Evolutionary conservation across 1,140 invertebrate genomes (phyloP).

Genomic region (Arctopsyche grandis): DNA sequence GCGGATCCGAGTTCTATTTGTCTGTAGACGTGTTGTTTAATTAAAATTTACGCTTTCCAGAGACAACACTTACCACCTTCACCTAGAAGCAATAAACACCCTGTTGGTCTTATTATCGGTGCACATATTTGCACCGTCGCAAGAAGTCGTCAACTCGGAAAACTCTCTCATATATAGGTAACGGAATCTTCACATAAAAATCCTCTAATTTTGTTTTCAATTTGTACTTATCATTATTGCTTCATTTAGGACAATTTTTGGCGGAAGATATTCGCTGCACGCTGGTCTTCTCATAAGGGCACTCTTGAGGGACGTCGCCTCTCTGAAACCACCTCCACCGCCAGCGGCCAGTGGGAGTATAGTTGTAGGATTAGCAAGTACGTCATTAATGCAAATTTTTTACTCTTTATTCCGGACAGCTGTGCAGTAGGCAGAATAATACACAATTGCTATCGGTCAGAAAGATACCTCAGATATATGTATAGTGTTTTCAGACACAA

Average conservation of each 20-base stretch:
- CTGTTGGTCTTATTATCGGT: conserved; percentile 87
- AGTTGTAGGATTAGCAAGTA: conserved; percentile 84
- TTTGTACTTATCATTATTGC: not conserved
- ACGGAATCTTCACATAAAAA: conserved; percentile 17
- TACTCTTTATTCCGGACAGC: too few relatives aligned
- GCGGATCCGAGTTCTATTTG: not conserved
- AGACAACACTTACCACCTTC: conserved; percentile 88
- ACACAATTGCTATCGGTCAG: too few relatives aligned
- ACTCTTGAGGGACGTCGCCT: conserved; percentile 80
- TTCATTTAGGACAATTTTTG: conserved; percentile 73
- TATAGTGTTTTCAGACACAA: too few relatives aligned
- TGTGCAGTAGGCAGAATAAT: too few relatives aligned
- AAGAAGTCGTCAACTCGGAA: conserved; percentile 59
- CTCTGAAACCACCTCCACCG: conserved; percentile 79
- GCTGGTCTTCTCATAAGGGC: conserved; percentile 80
- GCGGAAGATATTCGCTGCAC: conserved; percentile 76
- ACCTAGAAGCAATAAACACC: conserved; percentile 88
- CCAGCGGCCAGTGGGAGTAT: conserved; percentile 79
- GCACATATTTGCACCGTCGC: conserved; percentile 81
- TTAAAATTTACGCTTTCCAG: conserved; percentile 60
- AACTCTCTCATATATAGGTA: conserved; percentile 72
- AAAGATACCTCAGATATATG: too few relatives aligned
- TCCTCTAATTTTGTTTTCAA: not conserved
- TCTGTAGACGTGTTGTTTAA: not conserved
- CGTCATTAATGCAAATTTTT: conserved; percentile 57